phyloP scores from a whole-genome alignment of 2,888 invertebrate genomes.

The Amiota communis region DNA sequence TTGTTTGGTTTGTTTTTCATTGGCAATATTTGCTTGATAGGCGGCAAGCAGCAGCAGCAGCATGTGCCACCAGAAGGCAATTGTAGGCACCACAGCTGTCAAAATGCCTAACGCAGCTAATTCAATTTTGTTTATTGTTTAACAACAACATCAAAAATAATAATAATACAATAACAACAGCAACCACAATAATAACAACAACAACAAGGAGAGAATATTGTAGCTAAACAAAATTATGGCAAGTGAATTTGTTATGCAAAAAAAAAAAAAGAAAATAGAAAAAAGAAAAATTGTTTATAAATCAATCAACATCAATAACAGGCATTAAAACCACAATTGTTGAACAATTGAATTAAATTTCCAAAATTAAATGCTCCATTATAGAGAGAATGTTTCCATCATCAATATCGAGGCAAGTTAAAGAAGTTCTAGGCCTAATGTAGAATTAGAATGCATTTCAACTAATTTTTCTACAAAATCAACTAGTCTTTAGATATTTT shows the following conservation, averaged over 20 bases:
- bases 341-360: slow-evolving; percentile 11
- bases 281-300: slow-evolving; percentile 57
- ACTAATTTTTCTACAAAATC: not conserved
- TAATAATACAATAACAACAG: slow-evolving; percentile 1
- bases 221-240: slow-evolving; percentile 35
- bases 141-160: slow-evolving; percentile 57
- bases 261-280: slow-evolving; percentile 2
- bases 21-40: slow-evolving; percentile 28
- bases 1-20: slow-evolving; percentile 21
- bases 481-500: not conserved
- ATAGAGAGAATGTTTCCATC: not conserved
- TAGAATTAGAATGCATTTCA: too few relatives aligned
- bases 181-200: not conserved
- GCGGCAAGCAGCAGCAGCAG: slow-evolving; percentile 20
- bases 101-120: slow-evolving; percentile 48
- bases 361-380: slow-evolving; percentile 1
- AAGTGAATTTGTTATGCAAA: slow-evolving; percentile 35
- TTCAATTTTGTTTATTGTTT: slow-evolving; percentile 65
- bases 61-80: slow-evolving; percentile 24
- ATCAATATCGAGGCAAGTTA: not conserved
- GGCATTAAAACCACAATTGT: slow-evolving; percentile 43
- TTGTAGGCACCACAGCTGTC: slow-evolving; percentile 6
- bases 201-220: not conserved
- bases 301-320: slow-evolving; percentile 65
- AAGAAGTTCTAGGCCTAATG: too few relatives aligned